A percentile compares a stretch with the other conserved stretches of the same genome.
Conservation (phyloP, 2,797 vertebrate species). For the Antennarius maculatus region DNA sequence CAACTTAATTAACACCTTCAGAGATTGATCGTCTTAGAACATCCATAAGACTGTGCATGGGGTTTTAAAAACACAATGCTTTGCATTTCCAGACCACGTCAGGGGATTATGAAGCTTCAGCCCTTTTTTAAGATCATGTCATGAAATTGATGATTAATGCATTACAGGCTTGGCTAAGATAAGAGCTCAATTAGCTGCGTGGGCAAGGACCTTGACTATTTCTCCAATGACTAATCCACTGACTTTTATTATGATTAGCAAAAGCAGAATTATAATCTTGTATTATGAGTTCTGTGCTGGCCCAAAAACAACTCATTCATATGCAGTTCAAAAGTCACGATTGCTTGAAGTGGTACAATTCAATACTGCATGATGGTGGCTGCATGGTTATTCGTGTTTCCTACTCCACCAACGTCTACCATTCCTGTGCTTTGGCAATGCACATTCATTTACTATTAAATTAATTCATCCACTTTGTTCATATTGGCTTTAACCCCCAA, state of each 20-base stretch:
- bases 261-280: constrained; percentile 67
- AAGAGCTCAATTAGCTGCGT: constrained; percentile 76
- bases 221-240: constrained; percentile 72
- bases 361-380: neutral
- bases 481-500: constrained; percentile 51
- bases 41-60: constrained; percentile 3
- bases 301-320: constrained; percentile 46
- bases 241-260: constrained; percentile 74
- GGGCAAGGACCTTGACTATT: constrained; percentile 74
- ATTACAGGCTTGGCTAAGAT: constrained; percentile 61
- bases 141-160: constrained; percentile 69
- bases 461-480: constrained; percentile 60
- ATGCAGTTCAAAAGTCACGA: constrained; percentile 51
- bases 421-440: constrained; percentile 15
- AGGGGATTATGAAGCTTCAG: constrained; percentile 31
- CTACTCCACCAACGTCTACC: constrained; percentile 12
- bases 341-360: constrained; percentile 15
- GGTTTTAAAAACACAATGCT: constrained; percentile 38
- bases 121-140: constrained; percentile 51
- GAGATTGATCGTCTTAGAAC: constrained; percentile 11
- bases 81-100: constrained; percentile 32
- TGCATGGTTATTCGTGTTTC: neutral
- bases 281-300: constrained; percentile 44
- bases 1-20: constrained; percentile 9
- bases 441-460: constrained; percentile 42